Percentiles rank a stretch among this genome's conserved stretches.
Conservation (phyloP, 2,888 invertebrate species). For the Drosophila testacea region DNA sequence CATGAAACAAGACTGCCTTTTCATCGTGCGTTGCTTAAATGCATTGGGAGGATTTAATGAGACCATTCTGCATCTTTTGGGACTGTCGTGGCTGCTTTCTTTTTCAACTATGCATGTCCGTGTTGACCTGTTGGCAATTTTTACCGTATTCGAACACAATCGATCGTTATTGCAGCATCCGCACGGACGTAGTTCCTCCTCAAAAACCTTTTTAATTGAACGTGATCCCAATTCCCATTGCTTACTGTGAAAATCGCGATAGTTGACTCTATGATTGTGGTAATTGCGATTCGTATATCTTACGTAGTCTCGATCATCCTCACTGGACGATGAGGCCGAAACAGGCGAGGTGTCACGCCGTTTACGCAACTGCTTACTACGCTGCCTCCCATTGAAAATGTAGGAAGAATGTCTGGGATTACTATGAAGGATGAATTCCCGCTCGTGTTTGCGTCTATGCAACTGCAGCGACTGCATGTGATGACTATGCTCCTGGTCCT, state of each 20-base stretch:
- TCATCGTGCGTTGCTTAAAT: not conserved
- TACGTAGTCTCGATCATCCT: conserved; percentile 53
- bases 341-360: conserved; percentile 46
- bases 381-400: conserved; percentile 21
- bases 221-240: conserved; percentile 20
- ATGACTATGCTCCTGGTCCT: conserved; percentile 63
- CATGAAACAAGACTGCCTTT: not conserved
- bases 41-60: not conserved
- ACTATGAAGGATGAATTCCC: conserved; percentile 26
- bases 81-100: conserved; percentile 33
- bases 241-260: not conserved
- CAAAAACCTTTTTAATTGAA: conserved; percentile 29
- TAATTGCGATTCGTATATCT: conserved; percentile 38
- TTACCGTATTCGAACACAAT: conserved; percentile 67
- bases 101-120: conserved; percentile 80
- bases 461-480: conserved; percentile 57
- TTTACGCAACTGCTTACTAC: conserved; percentile 54
- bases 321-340: conserved; percentile 53
- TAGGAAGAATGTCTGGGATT: conserved; percentile 34
- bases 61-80: not conserved
- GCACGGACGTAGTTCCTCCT: conserved; percentile 59
- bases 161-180: conserved; percentile 61
- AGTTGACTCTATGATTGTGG: conserved; percentile 33
- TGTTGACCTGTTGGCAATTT: conserved; percentile 75
- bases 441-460: conserved; percentile 45